A percentile compares a stretch with the other conserved stretches of the same genome.
Evolutionary conservation across 2,113 vertebrate genomes (phyloP).

Genomic region (Myotis lucifugus): DNA sequence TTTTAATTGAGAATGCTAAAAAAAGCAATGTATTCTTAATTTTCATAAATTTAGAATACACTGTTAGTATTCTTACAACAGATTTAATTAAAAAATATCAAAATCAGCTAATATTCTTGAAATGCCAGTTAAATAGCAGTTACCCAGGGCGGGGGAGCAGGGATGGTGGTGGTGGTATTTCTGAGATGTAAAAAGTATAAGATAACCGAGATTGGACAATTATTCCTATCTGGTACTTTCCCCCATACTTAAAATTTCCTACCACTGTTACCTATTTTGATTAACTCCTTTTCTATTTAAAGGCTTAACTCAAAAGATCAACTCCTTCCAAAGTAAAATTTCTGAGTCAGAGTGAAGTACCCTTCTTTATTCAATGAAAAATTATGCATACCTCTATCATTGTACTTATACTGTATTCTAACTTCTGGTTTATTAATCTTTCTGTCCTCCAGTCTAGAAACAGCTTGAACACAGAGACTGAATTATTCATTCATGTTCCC

Average conservation of each 20-base stretch:
- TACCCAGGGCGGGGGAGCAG: neutral
- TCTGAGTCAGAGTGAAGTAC: neutral
- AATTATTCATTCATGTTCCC: slow-evolving; percentile 12
- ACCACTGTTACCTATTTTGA: neutral
- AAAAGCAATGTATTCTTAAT: neutral
- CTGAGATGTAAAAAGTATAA: neutral
- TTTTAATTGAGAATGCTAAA: slow-evolving; percentile 2
- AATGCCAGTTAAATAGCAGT: neutral
- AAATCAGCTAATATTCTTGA: neutral
- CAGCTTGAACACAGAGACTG: neutral
- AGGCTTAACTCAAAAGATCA: slow-evolving; percentile 4
- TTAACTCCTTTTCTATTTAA: slow-evolving; percentile 35
- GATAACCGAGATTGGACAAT: neutral
- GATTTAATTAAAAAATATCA: neutral
- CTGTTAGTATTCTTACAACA: neutral
- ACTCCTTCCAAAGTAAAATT: neutral
- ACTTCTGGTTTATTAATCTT: neutral
- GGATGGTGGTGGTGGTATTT: neutral
- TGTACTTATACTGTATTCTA: neutral
- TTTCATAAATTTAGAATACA: slow-evolving; percentile 21
- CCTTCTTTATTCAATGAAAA: neutral
- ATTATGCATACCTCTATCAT: neutral
- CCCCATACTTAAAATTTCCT: neutral
- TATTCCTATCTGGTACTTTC: neutral
- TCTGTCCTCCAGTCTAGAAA: slow-evolving; percentile 8